Base-by-base conservation (phyloP, 2,888 invertebrate genomes). In the Caenorhabditis sinica region DNA sequence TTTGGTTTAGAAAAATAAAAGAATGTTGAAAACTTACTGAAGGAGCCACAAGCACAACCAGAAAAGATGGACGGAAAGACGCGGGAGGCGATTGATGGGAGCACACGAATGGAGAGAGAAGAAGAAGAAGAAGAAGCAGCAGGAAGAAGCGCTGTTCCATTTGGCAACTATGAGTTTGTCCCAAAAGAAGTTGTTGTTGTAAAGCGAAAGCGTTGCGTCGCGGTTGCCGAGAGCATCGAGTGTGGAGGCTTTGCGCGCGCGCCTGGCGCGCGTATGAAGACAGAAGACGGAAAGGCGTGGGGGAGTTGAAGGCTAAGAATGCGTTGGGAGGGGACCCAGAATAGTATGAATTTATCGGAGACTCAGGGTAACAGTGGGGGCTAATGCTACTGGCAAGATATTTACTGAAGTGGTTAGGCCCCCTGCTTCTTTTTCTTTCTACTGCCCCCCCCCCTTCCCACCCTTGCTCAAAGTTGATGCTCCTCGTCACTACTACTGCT, bases 361-460 rank as follows among this genome's bases (percentile, higher is more conserved):
- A 74, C 82, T 30, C 65, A 82, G 71, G 68, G 60, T 61, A 71
- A 65, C 61, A 75, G 65, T 71, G 45, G n/a, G n/a, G 56, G 56
- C 82, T 72, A 73, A 80, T 66, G 68, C 73, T 51, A 71, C 82
- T 76, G 76, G 69, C 71, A 61, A 73, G 73, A 77, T 83, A 83
- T 83, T 74, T 74, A 74, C 83, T 79, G 73, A 83, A 83, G 83
- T 79, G 77, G 77, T 73, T 83, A 79, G 74, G 79, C 69, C 51
- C 76, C 69, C 45, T 28, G 43, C 71, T 82, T 60, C 53, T 82
- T 71, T 69, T 68, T 69, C 40, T 65, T 56, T 20, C 30, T 49
- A 36, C 56, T 28, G 36, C 49, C 28, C 56, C 36, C 53, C 36
- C 28, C 36, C 56, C 63, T 66, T 73, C 28, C 56, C 45, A 60